Conservation (phyloP, 2,113 vertebrate species). For the Ahaetulla prasina region DNA sequence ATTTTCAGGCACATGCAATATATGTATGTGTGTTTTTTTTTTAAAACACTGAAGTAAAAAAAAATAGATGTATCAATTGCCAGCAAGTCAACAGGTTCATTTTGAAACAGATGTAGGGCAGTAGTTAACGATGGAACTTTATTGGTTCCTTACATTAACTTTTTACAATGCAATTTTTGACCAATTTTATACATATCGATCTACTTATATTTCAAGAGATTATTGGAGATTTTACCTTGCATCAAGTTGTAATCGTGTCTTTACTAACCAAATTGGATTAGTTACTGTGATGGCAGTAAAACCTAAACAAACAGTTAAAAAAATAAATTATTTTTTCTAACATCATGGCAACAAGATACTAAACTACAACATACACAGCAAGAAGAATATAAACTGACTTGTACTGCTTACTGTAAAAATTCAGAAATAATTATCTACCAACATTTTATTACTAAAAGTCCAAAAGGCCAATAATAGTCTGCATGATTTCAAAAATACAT, state of each 20-base stretch:
- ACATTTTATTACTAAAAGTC: constrained; percentile 40
- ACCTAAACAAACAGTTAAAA: constrained; percentile 79
- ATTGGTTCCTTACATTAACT: not conserved
- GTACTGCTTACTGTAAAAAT: constrained; percentile 46
- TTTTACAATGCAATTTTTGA: not conserved
- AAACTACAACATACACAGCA: constrained; percentile 43
- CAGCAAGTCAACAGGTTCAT: not conserved
- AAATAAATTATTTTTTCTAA: constrained; percentile 60
- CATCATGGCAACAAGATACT: constrained; percentile 25
- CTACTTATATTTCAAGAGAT: not conserved
- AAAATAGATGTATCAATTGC: not conserved
- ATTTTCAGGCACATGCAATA: not conserved
- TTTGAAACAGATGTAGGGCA: not conserved
- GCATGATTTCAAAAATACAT: constrained; percentile 32
- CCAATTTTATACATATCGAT: not conserved
- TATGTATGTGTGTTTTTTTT: not conserved
- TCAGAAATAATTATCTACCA: constrained; percentile 24
- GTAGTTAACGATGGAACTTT: not conserved
- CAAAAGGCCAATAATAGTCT: constrained; percentile 46
- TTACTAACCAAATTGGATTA: constrained; percentile 98
- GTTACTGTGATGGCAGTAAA: constrained; percentile 97
- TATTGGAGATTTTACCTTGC: constrained; percentile 80
- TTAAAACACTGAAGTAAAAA: not conserved
- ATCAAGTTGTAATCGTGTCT: constrained; percentile 96
- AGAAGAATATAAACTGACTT: constrained; percentile 46